Evolutionary conservation across 1,140 invertebrate species (phyloP), one percentile per base, ranked within the genome.

Genomic region (Bombus cullumanus): DNA sequence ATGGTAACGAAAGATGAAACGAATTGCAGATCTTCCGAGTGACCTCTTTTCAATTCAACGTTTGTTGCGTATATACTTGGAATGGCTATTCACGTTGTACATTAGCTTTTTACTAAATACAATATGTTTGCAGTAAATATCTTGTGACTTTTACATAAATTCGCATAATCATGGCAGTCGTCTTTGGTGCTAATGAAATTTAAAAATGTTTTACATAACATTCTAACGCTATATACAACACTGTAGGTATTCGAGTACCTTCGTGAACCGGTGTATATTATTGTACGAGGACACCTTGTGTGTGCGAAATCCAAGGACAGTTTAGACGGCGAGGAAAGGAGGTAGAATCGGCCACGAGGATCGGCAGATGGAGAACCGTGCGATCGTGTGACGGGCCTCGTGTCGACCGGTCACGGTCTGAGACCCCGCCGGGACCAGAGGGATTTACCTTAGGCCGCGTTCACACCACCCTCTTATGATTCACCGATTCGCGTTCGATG

Each of bases 311-410:
- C 68, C 79, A 86, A 78, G 78, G 88, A 73, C 62, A 66, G 79
- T 89, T 80, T 83, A 62, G 18, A 86, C 76, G 76, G 75, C 31
- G 73, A 86, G 72, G 80, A 89, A 89, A 86, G 79, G 85, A 86
- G 80, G 37, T 62, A 76, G 87, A 76, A 89, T 89, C 87, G 87
- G 64, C 73, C 62, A 73, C 53, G 74, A 64, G 83, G 83, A 88
- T 71, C 78, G 83, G 69, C 83, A 81, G 85, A 90, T 90, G 88
- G 80, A 77, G 59, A 81, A 89, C 77, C 88, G 76, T 89, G 88
- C 88, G 88, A 89, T 89, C 87, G 88, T 89, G 79, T 89, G 88
- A 89, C 83, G 75, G 73, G 64, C 74, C 66, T 73, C 88, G 87
- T 74, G 69, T 77, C 84, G 78, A 78, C 88, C 62, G 88, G 84